Percentiles rank a stretch among this genome's conserved stretches.
phyloP scores from a whole-genome alignment of 2,888 invertebrate species.

The Drosophila yooni region DNA sequence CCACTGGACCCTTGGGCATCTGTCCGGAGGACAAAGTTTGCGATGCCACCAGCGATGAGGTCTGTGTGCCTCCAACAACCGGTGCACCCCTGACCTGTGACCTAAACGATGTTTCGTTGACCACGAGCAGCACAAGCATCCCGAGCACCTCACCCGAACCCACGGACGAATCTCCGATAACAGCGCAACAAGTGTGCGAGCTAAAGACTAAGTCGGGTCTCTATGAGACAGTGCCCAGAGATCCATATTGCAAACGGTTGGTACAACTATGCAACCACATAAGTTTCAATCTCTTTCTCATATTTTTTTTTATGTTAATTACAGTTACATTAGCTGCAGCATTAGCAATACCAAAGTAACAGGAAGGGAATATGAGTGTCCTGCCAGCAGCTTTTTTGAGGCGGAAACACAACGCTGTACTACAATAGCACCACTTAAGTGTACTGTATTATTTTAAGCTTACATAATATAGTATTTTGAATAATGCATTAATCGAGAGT shows the following conservation, averaged over 20 bases:
- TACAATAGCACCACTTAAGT: conserved; percentile 65
- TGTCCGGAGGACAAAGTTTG: conserved; percentile 78
- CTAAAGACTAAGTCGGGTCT: conserved; percentile 62
- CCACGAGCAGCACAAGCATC: conserved; percentile 12
- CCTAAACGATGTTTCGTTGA: conserved; percentile 54
- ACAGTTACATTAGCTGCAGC: conserved; percentile 78
- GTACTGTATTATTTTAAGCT: conserved; percentile 35
- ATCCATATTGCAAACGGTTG: conserved; percentile 76
- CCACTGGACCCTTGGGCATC: conserved; percentile 71
- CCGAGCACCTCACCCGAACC: conserved; percentile 3
- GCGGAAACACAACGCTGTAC: conserved; percentile 61
- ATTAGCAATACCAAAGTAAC: conserved; percentile 37
- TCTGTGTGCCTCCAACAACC: conserved; percentile 64
- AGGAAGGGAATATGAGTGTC: conserved; percentile 68
- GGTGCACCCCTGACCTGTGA: conserved; percentile 73
- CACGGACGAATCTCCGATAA: conserved; percentile 10
- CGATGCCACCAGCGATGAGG: conserved; percentile 67
- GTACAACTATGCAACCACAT: background rate
- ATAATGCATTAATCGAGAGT: background rate
- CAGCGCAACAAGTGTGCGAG: conserved; percentile 69
- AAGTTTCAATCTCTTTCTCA: background rate
- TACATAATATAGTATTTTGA: background rate
- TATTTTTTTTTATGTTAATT: conserved; percentile 28
- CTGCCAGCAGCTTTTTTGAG: conserved; percentile 62
- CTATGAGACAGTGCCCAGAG: conserved; percentile 72